A percentile compares a stretch with the other conserved stretches of the same genome.
Evolutionary conservation across 2,888 invertebrate species (phyloP).

Genomic region (Phyto melanocephala): DNA sequence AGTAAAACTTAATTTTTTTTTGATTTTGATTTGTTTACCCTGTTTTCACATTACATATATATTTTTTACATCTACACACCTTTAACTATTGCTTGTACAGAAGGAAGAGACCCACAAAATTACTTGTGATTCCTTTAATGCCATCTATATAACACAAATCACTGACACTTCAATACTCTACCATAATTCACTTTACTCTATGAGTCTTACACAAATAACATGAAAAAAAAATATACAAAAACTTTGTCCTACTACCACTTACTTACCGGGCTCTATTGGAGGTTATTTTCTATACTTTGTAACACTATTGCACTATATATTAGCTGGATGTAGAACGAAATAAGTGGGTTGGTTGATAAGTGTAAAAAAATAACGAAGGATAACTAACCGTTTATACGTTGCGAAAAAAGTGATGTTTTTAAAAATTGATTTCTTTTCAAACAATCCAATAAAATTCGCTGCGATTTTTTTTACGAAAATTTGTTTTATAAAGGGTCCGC

Average conservation of each 20-base stretch:
- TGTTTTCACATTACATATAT: not conserved
- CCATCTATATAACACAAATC: slow-evolving; percentile 37
- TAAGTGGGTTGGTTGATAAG: slow-evolving; percentile 34
- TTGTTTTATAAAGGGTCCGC: too few species aligned
- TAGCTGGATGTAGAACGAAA: not conserved
- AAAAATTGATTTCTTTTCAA: too few species aligned
- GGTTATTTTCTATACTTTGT: slow-evolving; percentile 25
- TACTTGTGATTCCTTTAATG: slow-evolving; percentile 34
- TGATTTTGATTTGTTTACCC: slow-evolving; percentile 11
- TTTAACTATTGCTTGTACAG: slow-evolving; percentile 15
- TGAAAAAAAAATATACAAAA: not conserved
- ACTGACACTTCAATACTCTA: slow-evolving; percentile 48
- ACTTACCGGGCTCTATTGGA: slow-evolving; percentile 14
- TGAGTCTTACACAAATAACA: not conserved
- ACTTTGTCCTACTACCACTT: not conserved
- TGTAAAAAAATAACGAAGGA: too few species aligned
- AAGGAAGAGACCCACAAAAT: slow-evolving; percentile 3
- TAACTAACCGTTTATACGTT: too few species aligned
- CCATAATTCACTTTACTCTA: slow-evolving; percentile 23
- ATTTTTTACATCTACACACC: not conserved
- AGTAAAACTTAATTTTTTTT: not conserved
- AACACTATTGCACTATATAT: slow-evolving; percentile 9
- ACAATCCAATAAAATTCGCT: too few species aligned
- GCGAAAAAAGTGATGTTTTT: too few species aligned
- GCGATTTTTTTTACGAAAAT: too few species aligned